These are phyloP conservation scores for Elephantulus edwardii DNA, from an alignment of 2,113 vertebrate genomes.

Conservation along the genomic window DNA sequence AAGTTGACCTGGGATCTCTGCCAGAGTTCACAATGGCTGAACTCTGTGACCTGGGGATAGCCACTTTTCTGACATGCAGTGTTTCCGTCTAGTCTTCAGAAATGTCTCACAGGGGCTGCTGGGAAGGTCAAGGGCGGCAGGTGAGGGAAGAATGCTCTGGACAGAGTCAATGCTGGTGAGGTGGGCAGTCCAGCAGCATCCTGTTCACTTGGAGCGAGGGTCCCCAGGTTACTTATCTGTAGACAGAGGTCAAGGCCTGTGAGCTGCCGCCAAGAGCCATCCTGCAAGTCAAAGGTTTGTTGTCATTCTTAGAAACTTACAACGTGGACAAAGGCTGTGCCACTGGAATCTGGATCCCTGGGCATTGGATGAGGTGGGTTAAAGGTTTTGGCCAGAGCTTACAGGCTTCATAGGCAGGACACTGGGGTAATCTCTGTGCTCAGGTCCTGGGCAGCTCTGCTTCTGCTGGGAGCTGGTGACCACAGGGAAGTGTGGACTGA, in stretches of 20 bases:
- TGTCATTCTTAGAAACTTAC: slow-evolving; percentile 29
- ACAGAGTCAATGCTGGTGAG: neutral
- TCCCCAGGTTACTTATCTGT: neutral
- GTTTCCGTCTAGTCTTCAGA: neutral
- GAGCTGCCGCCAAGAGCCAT: neutral
- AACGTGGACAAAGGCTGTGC: neutral
- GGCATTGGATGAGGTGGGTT: neutral
- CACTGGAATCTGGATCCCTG: neutral
- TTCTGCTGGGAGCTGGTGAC: neutral
- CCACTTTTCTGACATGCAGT: neutral
- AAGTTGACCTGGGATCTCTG: neutral
- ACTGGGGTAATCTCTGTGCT: neutral
- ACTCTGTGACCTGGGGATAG: neutral
- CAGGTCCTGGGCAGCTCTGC: neutral
- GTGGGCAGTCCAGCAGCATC: neutral
- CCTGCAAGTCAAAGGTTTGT: slow-evolving; percentile 52
- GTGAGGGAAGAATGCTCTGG: neutral
- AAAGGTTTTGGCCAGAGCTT: neutral
- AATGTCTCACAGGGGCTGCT: neutral
- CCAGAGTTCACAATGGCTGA: neutral
- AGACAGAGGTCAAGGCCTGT: neutral
- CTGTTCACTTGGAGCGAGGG: neutral
- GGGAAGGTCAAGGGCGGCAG: neutral
- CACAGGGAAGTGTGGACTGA: neutral
- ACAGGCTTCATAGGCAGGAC: neutral